phyloP scores from a whole-genome alignment of 2,113 vertebrate genomes.

The Delphinus delphis region DNA sequence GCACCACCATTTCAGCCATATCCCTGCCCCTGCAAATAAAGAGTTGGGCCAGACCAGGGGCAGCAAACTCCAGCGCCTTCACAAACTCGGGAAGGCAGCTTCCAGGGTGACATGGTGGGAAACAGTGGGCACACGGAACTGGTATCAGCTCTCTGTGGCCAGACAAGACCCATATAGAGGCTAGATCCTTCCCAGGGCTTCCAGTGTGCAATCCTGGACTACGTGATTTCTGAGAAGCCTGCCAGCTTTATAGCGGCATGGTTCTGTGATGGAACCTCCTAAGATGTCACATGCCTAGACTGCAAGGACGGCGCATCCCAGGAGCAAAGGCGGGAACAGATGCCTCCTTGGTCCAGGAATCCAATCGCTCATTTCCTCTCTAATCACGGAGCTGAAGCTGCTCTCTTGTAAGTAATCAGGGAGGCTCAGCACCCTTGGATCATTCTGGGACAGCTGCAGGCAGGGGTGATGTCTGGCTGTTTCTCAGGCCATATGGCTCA shows the following conservation, averaged over 20 bases:
- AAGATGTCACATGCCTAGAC: neutral
- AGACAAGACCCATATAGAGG: neutral
- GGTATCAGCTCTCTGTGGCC: neutral
- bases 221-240: neutral
- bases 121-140: rapidly evolving
- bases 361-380: neutral
- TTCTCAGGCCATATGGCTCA: rapidly evolving
- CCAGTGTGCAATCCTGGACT: too few species aligned
- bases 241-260: neutral
- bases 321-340: neutral
- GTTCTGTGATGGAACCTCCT: neutral
- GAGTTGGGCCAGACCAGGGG: neutral
- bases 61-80: neutral
- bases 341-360: neutral
- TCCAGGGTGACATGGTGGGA: neutral
- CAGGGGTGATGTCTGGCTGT: neutral
- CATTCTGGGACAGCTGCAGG: too few species aligned
- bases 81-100: rapidly evolving
- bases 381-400: neutral
- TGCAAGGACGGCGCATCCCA: neutral
- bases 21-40: neutral
- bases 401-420: neutral
- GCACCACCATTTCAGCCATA: rapidly evolving
- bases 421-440: neutral
- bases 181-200: rapidly evolving